Evolutionary conservation across 2,797 vertebrate species (phyloP).

Genomic region (Heterohyrax brucei): DNA sequence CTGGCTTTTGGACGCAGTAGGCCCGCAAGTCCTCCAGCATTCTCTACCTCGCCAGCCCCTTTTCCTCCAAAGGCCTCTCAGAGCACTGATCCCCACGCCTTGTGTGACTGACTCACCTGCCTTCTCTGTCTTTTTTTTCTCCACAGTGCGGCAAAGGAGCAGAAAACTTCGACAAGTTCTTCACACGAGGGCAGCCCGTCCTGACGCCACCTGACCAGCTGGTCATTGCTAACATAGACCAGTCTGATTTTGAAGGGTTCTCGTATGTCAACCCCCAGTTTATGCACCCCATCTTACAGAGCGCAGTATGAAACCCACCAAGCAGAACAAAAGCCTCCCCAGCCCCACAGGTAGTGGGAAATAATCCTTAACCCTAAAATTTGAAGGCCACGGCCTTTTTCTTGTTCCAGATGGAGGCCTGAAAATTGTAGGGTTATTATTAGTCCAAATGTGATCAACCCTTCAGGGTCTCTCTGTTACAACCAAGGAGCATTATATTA

Average conservation of each 20-base stretch:
- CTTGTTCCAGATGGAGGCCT: conserved; percentile 84
- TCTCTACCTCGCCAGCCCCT: background rate
- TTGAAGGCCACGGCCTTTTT: conserved; percentile 87
- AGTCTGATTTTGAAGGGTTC: conserved; percentile 98
- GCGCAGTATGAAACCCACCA: conserved; percentile 93
- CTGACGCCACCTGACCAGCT: conserved; percentile 98
- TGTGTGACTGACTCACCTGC: background rate
- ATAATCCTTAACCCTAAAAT: conserved; percentile 86
- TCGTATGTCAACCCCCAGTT: conserved; percentile 98
- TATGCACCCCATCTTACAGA: conserved; percentile 94
- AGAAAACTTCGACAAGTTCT: conserved; percentile 99
- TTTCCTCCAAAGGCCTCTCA: rapidly evolving
- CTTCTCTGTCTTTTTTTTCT: conserved; percentile 64
- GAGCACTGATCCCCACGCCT: rapidly evolving
- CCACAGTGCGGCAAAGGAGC: conserved; percentile 97
- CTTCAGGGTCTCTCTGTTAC: conserved; percentile 84
- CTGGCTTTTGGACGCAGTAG: conserved; percentile 48
- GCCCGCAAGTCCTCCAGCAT: background rate
- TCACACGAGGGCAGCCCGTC: conserved; percentile 97
- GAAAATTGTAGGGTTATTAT: conserved; percentile 89
- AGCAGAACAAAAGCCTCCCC: conserved; percentile 73
- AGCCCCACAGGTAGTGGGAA: conserved; percentile 70
- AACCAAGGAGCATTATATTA: conserved; percentile 76
- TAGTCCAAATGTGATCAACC: conserved; percentile 76
- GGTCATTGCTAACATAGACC: conserved; percentile 99